phyloP scores from a whole-genome alignment of 2,113 vertebrate species.

The Spea multiplicata region DNA sequence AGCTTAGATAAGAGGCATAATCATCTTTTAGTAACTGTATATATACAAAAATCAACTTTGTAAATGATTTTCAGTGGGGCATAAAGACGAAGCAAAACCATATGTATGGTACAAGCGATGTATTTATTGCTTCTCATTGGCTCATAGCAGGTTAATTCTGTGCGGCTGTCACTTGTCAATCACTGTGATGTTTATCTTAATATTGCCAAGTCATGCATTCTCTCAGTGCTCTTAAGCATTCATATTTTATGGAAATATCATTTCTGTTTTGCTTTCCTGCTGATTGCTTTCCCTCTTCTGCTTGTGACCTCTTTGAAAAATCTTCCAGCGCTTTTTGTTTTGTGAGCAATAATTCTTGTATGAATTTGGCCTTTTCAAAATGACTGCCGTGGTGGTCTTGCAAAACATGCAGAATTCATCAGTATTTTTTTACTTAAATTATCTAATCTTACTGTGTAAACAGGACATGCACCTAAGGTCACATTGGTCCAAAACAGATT shows the following conservation, averaged over 20 bases:
- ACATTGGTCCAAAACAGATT: too few relatives aligned
- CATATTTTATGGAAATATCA: background rate
- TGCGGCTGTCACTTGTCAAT: conserved; percentile 21
- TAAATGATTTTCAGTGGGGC: background rate
- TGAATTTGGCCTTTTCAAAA: conserved; percentile 10
- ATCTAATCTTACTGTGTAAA: too few relatives aligned
- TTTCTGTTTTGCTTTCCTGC: conserved; percentile 20
- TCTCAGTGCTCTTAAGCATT: conserved; percentile 8
- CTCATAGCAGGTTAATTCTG: background rate
- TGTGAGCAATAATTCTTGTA: conserved; percentile 15
- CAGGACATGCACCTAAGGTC: too few relatives aligned
- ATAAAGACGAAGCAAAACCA: conserved; percentile 17
- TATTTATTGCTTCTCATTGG: background rate
- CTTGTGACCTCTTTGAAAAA: conserved; percentile 19
- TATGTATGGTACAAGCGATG: background rate
- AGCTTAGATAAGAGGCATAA: background rate
- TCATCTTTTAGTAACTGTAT: conserved; percentile 9
- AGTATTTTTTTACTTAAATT: background rate
- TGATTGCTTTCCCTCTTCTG: conserved; percentile 22
- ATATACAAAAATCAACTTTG: conserved; percentile 13
- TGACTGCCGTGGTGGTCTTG: background rate
- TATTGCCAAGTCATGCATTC: conserved; percentile 21
- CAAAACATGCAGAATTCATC: conserved; percentile 3
- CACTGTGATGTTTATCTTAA: background rate
- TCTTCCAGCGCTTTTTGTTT: conserved; percentile 28